Evolutionary conservation across 2,113 vertebrate species (phyloP).

Genomic region (Eolophus roseicapilla): DNA sequence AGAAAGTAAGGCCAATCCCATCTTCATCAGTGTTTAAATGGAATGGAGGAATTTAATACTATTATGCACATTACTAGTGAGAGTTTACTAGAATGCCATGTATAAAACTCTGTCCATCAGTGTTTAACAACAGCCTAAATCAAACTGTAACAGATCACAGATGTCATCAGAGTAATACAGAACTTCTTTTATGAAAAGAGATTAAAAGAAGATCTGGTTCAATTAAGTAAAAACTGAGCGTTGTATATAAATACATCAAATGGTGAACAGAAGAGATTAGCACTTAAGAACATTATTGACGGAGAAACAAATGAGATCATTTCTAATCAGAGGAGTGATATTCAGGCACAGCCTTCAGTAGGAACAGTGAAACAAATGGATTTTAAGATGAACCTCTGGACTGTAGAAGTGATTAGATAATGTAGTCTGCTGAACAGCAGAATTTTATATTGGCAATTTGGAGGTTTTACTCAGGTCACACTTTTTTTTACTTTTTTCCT

Average conservation of each 20-base stretch:
- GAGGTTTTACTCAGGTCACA: neutral
- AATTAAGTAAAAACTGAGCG: neutral
- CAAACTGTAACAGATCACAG: neutral
- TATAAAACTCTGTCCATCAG: neutral
- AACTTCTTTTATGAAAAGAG: neutral
- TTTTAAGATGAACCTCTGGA: neutral
- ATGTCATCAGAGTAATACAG: neutral
- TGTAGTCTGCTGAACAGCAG: neutral
- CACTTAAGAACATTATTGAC: neutral
- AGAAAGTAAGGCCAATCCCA: neutral
- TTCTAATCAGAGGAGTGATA: neutral
- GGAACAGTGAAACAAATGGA: neutral
- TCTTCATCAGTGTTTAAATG: neutral
- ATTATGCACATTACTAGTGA: neutral
- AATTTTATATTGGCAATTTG: neutral
- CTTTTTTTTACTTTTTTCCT: neutral
- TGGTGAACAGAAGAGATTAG: neutral
- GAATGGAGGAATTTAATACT: neutral
- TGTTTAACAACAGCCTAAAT: neutral
- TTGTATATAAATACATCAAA: neutral
- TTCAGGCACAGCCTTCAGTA: neutral
- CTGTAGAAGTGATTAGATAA: neutral
- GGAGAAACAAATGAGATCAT: neutral
- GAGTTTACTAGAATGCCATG: neutral
- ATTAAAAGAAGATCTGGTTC: neutral